These are phyloP conservation scores for Cactoblastis cactorum DNA, from an alignment of 2,888 invertebrate species.

Conservation along the genomic window DNA sequence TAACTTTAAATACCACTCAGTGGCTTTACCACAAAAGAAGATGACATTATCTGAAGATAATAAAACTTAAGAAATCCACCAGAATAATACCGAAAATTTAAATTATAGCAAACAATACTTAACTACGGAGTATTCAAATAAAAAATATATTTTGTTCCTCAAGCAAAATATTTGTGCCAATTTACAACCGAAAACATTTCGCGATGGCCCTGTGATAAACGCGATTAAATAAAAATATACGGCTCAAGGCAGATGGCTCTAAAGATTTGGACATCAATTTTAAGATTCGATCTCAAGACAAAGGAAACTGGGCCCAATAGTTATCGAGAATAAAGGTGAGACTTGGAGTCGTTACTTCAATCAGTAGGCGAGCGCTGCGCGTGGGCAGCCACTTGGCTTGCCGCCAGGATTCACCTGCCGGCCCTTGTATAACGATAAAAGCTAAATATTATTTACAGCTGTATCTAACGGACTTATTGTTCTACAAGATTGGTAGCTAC, in stretches of 20 bases:
- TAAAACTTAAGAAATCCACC: no score
- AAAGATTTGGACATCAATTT: conserved; percentile 70
- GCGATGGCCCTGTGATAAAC: conserved; percentile 47
- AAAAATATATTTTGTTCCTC: no score
- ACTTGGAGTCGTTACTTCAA: conserved; percentile 27
- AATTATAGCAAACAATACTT: no score
- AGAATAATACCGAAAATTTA: no score
- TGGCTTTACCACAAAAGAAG: no score
- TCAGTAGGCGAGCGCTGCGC: conserved; percentile 49
- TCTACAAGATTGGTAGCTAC: conserved; percentile 35
- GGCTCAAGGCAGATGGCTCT: conserved; percentile 59
- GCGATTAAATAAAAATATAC: conserved; percentile 62
- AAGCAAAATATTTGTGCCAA: conserved; percentile 7
- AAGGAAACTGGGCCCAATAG: conserved; percentile 32
- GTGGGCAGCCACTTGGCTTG: conserved; percentile 58
- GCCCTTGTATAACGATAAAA: conserved; percentile 70
- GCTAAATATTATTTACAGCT: conserved; percentile 67
- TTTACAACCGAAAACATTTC: conserved; percentile 30
- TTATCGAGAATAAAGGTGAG: conserved; percentile 30
- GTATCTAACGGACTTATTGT: conserved; percentile 56
- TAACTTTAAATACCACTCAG: no score
- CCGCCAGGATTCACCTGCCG: conserved; percentile 72
- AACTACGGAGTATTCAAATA: no score
- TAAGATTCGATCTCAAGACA: conserved; percentile 35
- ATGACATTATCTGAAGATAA: no score